Percentiles rank a stretch among this genome's conserved stretches.
phyloP scores from a whole-genome alignment of 2,888 invertebrate species.

The Nezara viridula region DNA sequence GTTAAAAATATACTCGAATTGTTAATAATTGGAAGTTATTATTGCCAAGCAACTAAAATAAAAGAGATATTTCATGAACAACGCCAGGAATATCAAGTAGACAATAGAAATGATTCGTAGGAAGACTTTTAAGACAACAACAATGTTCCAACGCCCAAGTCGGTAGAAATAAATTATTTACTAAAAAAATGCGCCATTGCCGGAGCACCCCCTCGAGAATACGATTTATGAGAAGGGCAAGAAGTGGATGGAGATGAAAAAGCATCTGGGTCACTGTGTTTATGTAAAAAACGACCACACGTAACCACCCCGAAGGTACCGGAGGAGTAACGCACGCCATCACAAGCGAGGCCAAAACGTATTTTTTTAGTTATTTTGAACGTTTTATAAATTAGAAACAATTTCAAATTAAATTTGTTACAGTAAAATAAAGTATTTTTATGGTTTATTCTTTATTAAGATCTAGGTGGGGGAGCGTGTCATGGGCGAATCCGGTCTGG shows the following conservation, averaged over 20 bases:
- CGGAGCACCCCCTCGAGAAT: not conserved
- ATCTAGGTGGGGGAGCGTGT: no score
- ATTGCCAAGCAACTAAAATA: no score
- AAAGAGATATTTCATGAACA: not conserved
- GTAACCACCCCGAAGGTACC: not conserved
- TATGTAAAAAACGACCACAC: not conserved
- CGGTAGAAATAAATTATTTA: conserved; percentile 6
- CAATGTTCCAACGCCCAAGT: not conserved
- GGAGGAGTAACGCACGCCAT: not conserved
- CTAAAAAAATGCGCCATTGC: conserved; percentile 18
- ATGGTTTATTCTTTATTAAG: no score
- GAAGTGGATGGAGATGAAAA: conserved; percentile 20
- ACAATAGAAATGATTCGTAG: conserved; percentile 1
- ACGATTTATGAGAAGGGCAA: conserved; percentile 14
- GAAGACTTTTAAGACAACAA: not conserved
- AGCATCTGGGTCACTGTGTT: not conserved
- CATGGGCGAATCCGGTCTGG: no score
- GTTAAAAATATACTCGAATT: no score
- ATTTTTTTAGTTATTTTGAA: no score
- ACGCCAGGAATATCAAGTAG: not conserved
- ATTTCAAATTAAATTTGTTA: no score
- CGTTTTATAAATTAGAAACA: no score
- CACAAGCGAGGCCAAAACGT: not conserved
- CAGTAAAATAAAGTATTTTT: no score
- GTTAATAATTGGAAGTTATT: no score